These are phyloP conservation scores for Schizopygopsis malacanthus DNA, from an alignment of 2,797 vertebrate genomes.

Conservation along the genomic window DNA sequence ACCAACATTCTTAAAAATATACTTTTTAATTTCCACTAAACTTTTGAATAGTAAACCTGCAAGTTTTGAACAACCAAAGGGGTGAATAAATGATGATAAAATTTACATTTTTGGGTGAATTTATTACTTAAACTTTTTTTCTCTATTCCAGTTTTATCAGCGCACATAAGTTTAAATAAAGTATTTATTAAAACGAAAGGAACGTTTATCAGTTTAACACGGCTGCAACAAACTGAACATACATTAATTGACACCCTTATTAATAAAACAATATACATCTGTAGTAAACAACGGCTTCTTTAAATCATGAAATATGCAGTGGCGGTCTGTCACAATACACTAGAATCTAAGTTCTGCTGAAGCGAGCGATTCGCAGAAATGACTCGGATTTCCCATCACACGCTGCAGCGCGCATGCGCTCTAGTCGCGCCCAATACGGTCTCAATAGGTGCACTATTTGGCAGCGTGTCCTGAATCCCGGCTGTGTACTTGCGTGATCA, in stretches of 20 bases:
- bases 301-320: not conserved
- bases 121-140: not conserved
- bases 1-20: not conserved
- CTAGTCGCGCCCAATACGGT: not conserved
- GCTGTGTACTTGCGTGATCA: slow-evolving; percentile 73
- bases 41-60: not conserved
- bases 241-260: not conserved
- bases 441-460: slow-evolving; percentile 74
- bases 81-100: too few relatives aligned
- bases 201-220: not conserved
- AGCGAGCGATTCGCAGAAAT: slow-evolving; percentile 12
- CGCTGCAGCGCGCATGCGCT: slow-evolving; percentile 28
- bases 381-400: not conserved
- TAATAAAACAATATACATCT: not conserved
- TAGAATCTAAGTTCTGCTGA: not conserved
- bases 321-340: not conserved
- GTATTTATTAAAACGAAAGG: not conserved
- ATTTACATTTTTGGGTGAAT: not conserved
- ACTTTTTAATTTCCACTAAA: not conserved
- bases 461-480: slow-evolving; percentile 72
- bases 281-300: not conserved
- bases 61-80: not conserved
- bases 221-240: not conserved
- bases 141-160: not conserved
- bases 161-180: not conserved